Evolutionary conservation across 2,888 invertebrate species (phyloP).

Genomic region (Brachyptera risi): DNA sequence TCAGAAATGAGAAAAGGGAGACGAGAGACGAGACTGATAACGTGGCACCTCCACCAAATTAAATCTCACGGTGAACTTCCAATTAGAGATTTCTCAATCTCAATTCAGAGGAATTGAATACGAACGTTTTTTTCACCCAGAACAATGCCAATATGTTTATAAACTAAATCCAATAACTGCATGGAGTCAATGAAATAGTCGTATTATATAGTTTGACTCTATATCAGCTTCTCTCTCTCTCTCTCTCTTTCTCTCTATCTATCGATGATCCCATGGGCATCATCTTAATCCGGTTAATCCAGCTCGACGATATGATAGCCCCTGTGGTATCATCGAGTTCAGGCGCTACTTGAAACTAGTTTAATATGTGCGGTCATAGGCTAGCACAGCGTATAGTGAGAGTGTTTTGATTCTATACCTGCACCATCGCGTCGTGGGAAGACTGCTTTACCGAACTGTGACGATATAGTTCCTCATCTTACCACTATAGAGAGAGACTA

Average conservation of each 20-base stretch:
- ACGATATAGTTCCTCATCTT: not conserved
- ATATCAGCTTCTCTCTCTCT: too few species aligned
- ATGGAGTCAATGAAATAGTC: too few species aligned
- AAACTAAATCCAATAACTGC: too few species aligned
- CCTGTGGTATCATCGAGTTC: not conserved
- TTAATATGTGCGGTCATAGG: not conserved
- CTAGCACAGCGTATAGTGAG: not conserved
- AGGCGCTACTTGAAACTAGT: not conserved
- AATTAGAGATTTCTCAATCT: too few species aligned
- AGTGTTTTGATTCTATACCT: not conserved
- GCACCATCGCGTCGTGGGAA: constrained; percentile 8
- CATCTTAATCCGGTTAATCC: constrained; percentile 21
- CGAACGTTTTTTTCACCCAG: too few species aligned
- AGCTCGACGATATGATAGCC: constrained; percentile 20
- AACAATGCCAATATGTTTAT: not conserved
- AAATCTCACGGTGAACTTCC: too few species aligned
- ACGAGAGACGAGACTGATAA: too few species aligned
- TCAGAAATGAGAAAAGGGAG: too few species aligned
- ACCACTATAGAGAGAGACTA: constrained; percentile 13
- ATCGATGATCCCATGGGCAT: constrained; percentile 17
- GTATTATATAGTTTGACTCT: too few species aligned
- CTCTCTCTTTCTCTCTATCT: too few species aligned
- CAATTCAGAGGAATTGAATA: too few species aligned
- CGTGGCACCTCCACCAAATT: too few species aligned
- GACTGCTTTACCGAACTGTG: not conserved